Conservation (phyloP, 2,888 invertebrate genomes). For the Apodemia duryi region DNA sequence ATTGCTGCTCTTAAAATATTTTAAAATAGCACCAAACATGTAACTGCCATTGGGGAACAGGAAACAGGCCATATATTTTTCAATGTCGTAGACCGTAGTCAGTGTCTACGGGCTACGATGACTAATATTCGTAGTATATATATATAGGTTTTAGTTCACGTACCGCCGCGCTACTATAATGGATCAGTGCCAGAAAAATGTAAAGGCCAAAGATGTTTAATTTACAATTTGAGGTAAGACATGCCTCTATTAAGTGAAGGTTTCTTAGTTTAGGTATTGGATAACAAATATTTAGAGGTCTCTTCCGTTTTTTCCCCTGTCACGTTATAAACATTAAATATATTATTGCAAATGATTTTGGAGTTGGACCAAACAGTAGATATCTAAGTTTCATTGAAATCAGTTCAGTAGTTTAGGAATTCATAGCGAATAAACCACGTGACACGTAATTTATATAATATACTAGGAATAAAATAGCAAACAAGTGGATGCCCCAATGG, state of each 20-base stretch:
- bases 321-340: too few relatives aligned
- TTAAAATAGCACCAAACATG: not conserved
- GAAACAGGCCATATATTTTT: constrained; percentile 3
- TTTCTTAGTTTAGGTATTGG: too few relatives aligned
- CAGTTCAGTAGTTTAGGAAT: too few relatives aligned
- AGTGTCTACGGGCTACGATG: constrained; percentile 1
- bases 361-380: too few relatives aligned
- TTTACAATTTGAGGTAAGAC: not conserved
- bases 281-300: too few relatives aligned
- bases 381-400: too few relatives aligned
- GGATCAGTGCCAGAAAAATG: not conserved
- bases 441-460: too few relatives aligned
- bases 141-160: not conserved
- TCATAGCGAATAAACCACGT: too few relatives aligned
- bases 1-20: not conserved
- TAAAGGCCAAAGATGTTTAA: not conserved
- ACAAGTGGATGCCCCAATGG: too few relatives aligned
- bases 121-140: constrained; percentile 2
- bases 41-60: not conserved
- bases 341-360: too few relatives aligned
- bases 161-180: not conserved
- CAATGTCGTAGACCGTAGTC: constrained; percentile 3
- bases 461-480: too few relatives aligned
- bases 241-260: not conserved
- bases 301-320: too few relatives aligned